These are phyloP conservation scores for Myrmecophaga tridactyla DNA, from an alignment of 2,113 vertebrate genomes.

Conservation along the genomic window DNA sequence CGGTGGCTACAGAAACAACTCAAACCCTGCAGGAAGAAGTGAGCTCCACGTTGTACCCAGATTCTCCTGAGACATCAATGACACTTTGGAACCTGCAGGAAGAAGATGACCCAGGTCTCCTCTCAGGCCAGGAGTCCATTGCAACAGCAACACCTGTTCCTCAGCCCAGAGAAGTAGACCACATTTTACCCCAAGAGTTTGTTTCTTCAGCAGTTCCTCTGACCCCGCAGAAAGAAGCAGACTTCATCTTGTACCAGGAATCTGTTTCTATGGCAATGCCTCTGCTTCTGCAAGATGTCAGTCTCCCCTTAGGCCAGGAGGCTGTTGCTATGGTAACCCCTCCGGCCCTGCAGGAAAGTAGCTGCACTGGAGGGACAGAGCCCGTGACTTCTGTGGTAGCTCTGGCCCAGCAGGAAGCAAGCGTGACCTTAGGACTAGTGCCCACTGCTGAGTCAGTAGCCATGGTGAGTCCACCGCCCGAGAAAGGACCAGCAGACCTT, in stretches of 20 bases:
- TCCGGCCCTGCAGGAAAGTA: not conserved
- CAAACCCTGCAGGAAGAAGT: not conserved
- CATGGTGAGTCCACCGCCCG: not conserved
- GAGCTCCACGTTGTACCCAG: not conserved
- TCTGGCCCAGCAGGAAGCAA: not conserved
- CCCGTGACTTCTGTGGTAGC: not conserved
- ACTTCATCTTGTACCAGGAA: not conserved
- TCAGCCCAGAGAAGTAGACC: rapidly evolving
- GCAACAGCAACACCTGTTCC: rapidly evolving
- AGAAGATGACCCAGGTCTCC: not conserved
- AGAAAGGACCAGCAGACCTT: not conserved
- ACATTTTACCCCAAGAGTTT: not conserved
- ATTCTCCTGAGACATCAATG: not conserved
- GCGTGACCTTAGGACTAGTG: not conserved
- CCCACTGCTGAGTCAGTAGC: not conserved
- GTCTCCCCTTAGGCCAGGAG: not conserved
- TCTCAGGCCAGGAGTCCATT: not conserved
- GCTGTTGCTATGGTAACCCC: not conserved
- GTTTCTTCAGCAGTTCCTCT: rapidly evolving
- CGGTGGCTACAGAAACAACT: not conserved
- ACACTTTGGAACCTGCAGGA: not conserved
- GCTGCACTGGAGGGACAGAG: not conserved
- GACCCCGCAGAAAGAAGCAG: not conserved
- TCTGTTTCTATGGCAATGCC: not conserved
- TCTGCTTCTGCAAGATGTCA: not conserved